These are phyloP conservation scores for Climacteris rufus DNA, from an alignment of 2,113 vertebrate species.

Conservation along the genomic window DNA sequence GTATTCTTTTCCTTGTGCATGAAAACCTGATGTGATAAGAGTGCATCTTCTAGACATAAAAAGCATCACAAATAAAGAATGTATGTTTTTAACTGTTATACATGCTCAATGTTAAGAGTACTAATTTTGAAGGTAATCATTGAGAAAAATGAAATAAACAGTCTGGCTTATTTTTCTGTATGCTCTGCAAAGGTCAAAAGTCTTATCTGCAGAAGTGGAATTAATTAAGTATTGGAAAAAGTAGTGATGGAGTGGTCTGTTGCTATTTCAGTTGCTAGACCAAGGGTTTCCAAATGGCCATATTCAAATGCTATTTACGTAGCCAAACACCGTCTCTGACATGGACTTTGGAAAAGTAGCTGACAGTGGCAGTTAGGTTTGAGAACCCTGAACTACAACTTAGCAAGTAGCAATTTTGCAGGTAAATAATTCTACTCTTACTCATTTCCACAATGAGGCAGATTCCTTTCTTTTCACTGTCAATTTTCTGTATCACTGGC, in stretches of 20 bases:
- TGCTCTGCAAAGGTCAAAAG: background rate
- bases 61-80: background rate
- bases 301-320: background rate
- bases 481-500: background rate
- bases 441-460: background rate
- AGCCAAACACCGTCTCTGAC: background rate
- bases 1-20: background rate
- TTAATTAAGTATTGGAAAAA: background rate
- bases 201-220: background rate
- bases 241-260: background rate
- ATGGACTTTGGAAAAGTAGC: background rate
- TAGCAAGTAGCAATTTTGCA: background rate
- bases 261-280: background rate
- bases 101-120: background rate
- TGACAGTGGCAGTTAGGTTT: background rate
- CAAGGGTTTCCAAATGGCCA: background rate
- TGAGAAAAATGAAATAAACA: rapidly evolving
- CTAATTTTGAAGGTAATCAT: background rate
- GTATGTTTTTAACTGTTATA: background rate
- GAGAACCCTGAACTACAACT: background rate
- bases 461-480: background rate
- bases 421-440: background rate
- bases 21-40: background rate
- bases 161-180: background rate
- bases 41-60: background rate